phyloP scores from a whole-genome alignment of 2,797 vertebrate species.

The Apogon hyalosoma region DNA sequence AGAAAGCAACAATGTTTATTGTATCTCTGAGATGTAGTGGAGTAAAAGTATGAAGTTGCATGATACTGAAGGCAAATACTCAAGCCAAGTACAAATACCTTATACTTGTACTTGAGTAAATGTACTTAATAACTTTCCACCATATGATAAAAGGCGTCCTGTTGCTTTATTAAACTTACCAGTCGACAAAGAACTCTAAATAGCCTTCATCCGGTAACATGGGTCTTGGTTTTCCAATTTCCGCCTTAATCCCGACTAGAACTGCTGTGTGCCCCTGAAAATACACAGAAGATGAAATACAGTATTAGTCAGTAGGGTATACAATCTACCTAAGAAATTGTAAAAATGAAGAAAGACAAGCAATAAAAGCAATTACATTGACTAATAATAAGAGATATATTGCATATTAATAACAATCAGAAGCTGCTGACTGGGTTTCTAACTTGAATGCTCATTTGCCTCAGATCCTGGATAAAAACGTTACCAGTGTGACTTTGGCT shows the following conservation, averaged over 20 bases:
- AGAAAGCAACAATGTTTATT: no score
- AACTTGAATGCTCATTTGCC: not conserved
- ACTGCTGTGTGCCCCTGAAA: slow-evolving; percentile 93
- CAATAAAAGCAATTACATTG: no score
- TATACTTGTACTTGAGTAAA: no score
- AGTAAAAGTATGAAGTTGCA: no score
- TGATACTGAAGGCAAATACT: no score
- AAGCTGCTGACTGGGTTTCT: not conserved
- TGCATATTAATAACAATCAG: not conserved
- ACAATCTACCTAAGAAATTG: not conserved
- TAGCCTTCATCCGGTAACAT: slow-evolving; percentile 68
- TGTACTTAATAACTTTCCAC: no score
- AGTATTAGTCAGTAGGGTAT: not conserved
- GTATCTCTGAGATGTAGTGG: no score
- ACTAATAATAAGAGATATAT: not conserved
- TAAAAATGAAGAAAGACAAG: not conserved
- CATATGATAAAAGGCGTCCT: no score
- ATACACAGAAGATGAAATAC: not conserved
- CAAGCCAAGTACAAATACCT: no score
- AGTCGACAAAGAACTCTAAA: slow-evolving; percentile 82
- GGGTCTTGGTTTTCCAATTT: slow-evolving; percentile 91
- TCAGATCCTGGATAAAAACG: not conserved
- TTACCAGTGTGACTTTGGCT: slow-evolving; percentile 93
- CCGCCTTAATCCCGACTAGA: slow-evolving; percentile 95
- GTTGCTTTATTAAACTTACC: slow-evolving; percentile 56